These are phyloP conservation scores for Zaprionus africanus DNA, from an alignment of 1,140 invertebrate genomes.

Conservation along the genomic window DNA sequence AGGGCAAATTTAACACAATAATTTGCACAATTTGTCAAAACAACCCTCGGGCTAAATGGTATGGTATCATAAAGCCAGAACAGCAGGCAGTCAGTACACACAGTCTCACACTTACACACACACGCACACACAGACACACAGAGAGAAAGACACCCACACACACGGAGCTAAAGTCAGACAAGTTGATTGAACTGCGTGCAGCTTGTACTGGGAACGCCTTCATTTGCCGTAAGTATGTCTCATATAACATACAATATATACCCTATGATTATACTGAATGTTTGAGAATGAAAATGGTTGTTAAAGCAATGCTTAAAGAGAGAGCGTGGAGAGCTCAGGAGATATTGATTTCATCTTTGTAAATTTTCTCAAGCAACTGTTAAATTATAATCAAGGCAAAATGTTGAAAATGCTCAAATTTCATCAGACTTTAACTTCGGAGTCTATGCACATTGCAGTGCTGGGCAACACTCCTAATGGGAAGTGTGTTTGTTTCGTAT, in stretches of 20 bases:
- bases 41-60: constrained; percentile 80
- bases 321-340: not conserved
- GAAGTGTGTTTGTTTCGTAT: no score
- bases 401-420: no score
- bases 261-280: constrained; percentile 7
- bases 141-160: not conserved
- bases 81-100: constrained; percentile 45
- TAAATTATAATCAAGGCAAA: not conserved
- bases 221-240: constrained; percentile 3
- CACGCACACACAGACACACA: constrained; percentile 27
- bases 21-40: constrained; percentile 84
- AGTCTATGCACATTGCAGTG: no score
- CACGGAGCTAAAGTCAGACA: constrained; percentile 31
- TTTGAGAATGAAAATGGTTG: not conserved
- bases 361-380: not conserved
- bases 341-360: no score
- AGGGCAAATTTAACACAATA: constrained; percentile 84
- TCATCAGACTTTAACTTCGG: no score
- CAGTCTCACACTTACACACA: constrained; percentile 34
- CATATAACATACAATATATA: not conserved
- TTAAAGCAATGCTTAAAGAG: not conserved
- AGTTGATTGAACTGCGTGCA: constrained; percentile 73
- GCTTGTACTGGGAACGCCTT: constrained; percentile 49
- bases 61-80: constrained; percentile 71
- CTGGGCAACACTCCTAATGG: no score